Conservation (phyloP, 2,113 vertebrate species). For the Takifugu bimaculatus region DNA sequence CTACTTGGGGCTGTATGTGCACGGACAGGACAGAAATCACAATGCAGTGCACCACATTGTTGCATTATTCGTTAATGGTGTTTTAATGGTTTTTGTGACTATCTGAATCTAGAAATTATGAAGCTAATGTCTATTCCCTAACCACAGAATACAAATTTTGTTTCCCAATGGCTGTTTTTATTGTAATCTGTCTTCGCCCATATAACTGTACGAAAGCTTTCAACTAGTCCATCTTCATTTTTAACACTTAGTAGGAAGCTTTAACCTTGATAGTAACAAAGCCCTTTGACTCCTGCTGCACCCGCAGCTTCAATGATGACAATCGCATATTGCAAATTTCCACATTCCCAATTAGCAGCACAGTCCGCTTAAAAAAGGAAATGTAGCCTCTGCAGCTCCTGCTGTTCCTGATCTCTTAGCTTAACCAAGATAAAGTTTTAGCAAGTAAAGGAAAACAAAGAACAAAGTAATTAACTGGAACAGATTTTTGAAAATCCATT, state of each 20-base stretch:
- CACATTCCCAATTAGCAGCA: conserved; percentile 46
- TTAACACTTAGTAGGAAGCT: conserved; percentile 15
- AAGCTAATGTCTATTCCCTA: background rate
- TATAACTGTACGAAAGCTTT: conserved; percentile 23
- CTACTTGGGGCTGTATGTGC: background rate
- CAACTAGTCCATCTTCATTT: conserved; percentile 8
- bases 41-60: background rate
- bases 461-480: conserved; percentile 7
- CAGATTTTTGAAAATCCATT: background rate
- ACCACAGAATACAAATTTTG: background rate
- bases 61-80: background rate
- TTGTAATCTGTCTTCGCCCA: conserved; percentile 21
- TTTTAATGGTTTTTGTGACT: background rate
- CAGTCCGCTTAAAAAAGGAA: conserved; percentile 24
- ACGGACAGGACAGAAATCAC: background rate
- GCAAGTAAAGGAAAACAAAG: conserved; percentile 20
- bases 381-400: conserved; percentile 24
- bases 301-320: conserved; percentile 38
- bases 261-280: conserved; percentile 37
- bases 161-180: conserved; percentile 5
- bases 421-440: background rate
- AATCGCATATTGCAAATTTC: conserved; percentile 24
- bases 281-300: conserved; percentile 40
- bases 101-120: background rate
- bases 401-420: conserved; percentile 5